Base-by-base conservation (phyloP, 1,140 invertebrate species). In the Dendroctonus ponderosae region DNA sequence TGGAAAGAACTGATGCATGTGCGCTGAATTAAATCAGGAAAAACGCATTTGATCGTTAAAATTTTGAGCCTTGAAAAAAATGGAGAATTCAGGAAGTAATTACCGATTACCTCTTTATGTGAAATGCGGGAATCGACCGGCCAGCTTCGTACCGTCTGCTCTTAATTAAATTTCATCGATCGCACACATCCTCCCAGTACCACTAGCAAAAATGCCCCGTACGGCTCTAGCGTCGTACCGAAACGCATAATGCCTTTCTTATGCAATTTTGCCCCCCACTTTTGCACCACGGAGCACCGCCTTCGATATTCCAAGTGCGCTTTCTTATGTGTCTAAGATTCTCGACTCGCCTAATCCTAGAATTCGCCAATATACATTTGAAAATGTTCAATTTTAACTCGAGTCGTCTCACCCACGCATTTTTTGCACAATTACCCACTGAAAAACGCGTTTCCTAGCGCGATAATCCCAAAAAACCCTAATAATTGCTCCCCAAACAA, bases 241-340 rank as follows among this genome's bases (percentile, higher is more conserved):
- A 53, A 61, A 67, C 65, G 65, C 58, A 67, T 67, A 67, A 67
- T 67, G 65, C 65, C 65, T 67, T 67, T 67, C 65, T 67, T 67
- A 67, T 67, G 65, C 65, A 67, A 67, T 54, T 61, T 54, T 43
- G 37, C 9, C 58, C 50, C 57, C 65, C 65, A 54, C 65, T 42
- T 26, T 37, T 14, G 4, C 26, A 6, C 41, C 11, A 49, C 26
- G 14, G 8, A 44, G 65, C 65, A 61, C 65, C 65, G 65, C 65
- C 65, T 61, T 61, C 65, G 49, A 60, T 61, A 67, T 62, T 60
- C 63, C 49, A 52, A 61, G 65, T 67, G 51, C 58, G 65, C 65
- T 67, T 67, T 67, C 57, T 58, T 67, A 62, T 62, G 59, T 60
- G 58, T 53, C 61, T 59, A 66, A 66, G 64, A 66, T 66, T 51